Evolutionary conservation across 2,888 invertebrate species (phyloP), one percentile per base, ranked within the genome.

Genomic region (Abrostola tripartita): DNA sequence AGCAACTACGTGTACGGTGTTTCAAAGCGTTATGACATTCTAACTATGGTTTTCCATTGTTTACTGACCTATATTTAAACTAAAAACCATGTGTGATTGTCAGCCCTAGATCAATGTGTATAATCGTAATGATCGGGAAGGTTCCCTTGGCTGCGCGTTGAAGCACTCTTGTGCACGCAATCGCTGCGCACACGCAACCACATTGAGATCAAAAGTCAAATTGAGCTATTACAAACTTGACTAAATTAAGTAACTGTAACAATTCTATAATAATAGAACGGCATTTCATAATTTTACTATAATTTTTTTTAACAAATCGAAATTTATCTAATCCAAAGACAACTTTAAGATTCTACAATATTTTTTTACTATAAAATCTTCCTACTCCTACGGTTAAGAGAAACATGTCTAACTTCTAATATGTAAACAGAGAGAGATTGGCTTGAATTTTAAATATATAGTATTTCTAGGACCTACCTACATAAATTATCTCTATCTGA

Each of bases 161-260:
- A 71, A 59, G 62, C 68, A 73, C 65, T 74, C 61, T 56, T 51
- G 64, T 53, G 79, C 81, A 81, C 81, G 78, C 76, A 59, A 77
- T 56, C 63, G 38, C 56, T 49, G 56, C 68, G 53, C 59, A 53
- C 73, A 78, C 66, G 61, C 70, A 65, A 65, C 61, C 68, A 67
- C 71, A 70, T 50, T 58, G 68, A 72, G 78, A 80, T 74, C 75
- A 73, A 81, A 57, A 71, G 67, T 68, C 72, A 76, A 78, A 78
- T 72, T 78, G 65, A 71, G 65, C 67, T 69, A 68, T 72, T 67
- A 65, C 59, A 54, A 76, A 57, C 51, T 9, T 55, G 61, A 61
- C 41, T 61, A 55, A 59, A 62, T 54, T 64, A 70, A 57, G 52
- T 71, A 60, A 67, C 53, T 51, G 42, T 54, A 72, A 40, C 37